Evolutionary conservation across 2,888 invertebrate species (phyloP).

Genomic region (Sinohyriopsis cumingii): DNA sequence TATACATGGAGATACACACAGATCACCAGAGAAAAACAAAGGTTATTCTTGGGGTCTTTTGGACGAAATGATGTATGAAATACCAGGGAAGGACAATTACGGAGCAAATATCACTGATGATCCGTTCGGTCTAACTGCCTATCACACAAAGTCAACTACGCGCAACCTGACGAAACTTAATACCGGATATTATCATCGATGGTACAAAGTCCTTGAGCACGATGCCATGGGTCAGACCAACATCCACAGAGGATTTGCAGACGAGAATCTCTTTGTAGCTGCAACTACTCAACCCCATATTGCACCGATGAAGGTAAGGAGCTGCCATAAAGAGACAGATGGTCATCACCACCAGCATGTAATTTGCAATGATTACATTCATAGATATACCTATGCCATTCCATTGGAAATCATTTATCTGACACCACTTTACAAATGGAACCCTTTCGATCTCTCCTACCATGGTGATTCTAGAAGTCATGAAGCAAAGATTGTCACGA

Average conservation of each 20-base stretch:
- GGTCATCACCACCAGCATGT: slow-evolving; percentile 6
- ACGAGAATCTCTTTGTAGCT: slow-evolving; percentile 39
- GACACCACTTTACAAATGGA: slow-evolving; percentile 61
- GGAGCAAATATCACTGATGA: slow-evolving; percentile 32
- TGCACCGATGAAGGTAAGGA: slow-evolving; percentile 17
- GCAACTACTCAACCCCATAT: slow-evolving; percentile 35
- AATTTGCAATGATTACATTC: slow-evolving; percentile 18
- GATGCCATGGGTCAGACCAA: slow-evolving; percentile 41
- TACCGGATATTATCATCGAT: slow-evolving; percentile 45
- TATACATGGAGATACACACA: no score
- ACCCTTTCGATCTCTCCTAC: slow-evolving; percentile 53
- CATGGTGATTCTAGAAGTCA: slow-evolving; percentile 11
- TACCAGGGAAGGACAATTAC: slow-evolving; percentile 58
- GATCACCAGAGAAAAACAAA: slow-evolving; percentile 5
- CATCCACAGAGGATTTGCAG: slow-evolving; percentile 38
- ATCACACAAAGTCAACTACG: slow-evolving; percentile 12
- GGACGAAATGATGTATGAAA: slow-evolving; percentile 51
- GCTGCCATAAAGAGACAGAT: slow-evolving; percentile 4
- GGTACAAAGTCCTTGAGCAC: slow-evolving; percentile 30
- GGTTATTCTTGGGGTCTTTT: slow-evolving; percentile 31
- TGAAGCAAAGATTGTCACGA: neutral
- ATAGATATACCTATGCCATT: slow-evolving; percentile 55
- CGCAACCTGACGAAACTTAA: slow-evolving; percentile 33
- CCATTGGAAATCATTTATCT: slow-evolving; percentile 61
- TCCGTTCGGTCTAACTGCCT: slow-evolving; percentile 33